These are phyloP conservation scores for Sebastiscus albofasciatus DNA, from an alignment of 2,797 vertebrate genomes.

Conservation along the genomic window DNA sequence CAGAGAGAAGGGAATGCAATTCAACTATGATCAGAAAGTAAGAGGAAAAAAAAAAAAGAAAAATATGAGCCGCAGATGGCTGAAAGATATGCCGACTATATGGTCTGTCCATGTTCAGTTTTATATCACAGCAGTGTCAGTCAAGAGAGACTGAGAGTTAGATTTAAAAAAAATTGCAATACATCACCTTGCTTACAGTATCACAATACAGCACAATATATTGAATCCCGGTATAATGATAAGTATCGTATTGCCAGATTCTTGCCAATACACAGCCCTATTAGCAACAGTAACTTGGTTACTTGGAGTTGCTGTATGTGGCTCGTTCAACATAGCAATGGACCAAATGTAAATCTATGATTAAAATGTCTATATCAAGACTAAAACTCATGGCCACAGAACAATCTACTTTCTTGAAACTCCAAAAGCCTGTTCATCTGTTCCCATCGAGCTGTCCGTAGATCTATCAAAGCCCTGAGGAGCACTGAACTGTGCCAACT, in stretches of 20 bases:
- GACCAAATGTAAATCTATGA: not conserved
- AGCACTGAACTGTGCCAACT: constrained; percentile 29
- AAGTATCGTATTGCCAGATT: too few species aligned
- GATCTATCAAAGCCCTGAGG: constrained; percentile 7
- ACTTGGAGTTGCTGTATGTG: not conserved
- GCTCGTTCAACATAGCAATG: not conserved
- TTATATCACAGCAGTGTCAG: not conserved
- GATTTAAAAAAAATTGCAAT: too few species aligned
- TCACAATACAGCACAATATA: too few species aligned
- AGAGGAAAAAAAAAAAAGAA: not conserved
- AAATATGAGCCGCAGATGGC: not conserved
- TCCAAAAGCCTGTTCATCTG: not conserved
- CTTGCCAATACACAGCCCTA: too few species aligned
- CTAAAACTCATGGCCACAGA: not conserved
- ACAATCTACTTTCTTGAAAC: not conserved
- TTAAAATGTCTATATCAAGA: not conserved
- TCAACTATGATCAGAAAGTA: not conserved
- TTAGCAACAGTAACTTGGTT: not conserved
- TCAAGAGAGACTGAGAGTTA: not conserved
- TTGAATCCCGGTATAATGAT: too few species aligned
- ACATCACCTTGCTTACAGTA: too few species aligned
- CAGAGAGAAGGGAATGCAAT: not conserved
- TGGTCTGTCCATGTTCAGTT: not conserved
- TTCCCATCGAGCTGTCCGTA: not conserved
- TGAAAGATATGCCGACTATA: not conserved